Conservation (phyloP, 2,113 vertebrate genomes). For the Hyperopisus bebe region DNA sequence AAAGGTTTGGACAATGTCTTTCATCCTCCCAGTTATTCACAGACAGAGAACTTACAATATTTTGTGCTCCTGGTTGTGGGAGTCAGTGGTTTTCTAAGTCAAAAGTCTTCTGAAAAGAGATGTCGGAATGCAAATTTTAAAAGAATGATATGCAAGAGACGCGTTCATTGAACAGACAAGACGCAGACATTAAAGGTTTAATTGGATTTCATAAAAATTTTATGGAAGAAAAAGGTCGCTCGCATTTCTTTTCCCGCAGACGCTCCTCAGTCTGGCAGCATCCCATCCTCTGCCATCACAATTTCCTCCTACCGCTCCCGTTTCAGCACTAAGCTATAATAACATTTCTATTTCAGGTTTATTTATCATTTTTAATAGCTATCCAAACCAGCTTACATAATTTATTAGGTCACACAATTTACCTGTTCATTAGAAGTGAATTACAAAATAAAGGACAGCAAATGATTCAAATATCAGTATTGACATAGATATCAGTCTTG, state of each 20-base stretch:
- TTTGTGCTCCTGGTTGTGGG: no score
- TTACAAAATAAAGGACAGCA: not conserved
- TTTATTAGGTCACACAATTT: not conserved
- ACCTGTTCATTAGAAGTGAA: not conserved
- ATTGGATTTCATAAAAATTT: not conserved
- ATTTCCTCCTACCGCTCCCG: not conserved
- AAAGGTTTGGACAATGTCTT: no score
- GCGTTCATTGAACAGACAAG: no score
- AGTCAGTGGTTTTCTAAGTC: no score
- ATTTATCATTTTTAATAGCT: not conserved
- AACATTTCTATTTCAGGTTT: not conserved
- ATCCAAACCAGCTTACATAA: not conserved
- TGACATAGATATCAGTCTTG: no score
- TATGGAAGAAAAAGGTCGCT: not conserved
- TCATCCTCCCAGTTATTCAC: no score
- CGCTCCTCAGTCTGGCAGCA: not conserved
- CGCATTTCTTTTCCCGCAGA: not conserved
- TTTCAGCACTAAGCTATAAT: conserved; percentile 18
- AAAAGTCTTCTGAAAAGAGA: no score
- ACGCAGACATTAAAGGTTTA: not conserved
- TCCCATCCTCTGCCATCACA: not conserved
- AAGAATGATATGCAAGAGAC: no score
- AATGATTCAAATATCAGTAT: no score
- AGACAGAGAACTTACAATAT: no score
- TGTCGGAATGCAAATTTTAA: not conserved